A percentile compares a stretch with the other conserved stretches of the same genome.
Conservation (phyloP, 2,113 vertebrate species). For the Himantopus leucocephalus region DNA sequence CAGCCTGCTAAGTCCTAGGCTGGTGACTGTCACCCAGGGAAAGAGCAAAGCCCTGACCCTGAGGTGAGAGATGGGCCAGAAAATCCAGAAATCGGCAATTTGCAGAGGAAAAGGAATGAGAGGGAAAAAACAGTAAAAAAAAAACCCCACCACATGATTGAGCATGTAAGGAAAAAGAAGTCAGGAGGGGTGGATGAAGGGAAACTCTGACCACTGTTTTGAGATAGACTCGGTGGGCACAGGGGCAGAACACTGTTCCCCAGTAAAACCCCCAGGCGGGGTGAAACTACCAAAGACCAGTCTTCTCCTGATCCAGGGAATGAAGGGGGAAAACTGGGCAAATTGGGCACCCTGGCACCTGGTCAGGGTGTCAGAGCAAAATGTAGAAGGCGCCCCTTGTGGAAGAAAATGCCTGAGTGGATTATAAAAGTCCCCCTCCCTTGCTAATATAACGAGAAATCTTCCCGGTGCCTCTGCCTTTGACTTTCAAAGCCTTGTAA, state of each 20-base stretch:
- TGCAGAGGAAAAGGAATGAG: background rate
- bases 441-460: background rate
- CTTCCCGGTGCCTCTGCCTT: background rate
- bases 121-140: background rate
- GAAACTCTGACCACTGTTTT: background rate
- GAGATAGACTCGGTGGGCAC: fast-evolving
- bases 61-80: background rate
- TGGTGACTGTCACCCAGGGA: background rate
- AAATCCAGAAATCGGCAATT: background rate
- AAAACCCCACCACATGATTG: background rate
- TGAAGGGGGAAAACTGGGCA: background rate
- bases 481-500: background rate
- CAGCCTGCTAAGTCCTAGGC: background rate
- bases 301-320: background rate
- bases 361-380: background rate
- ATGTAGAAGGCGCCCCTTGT: fast-evolving
- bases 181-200: background rate
- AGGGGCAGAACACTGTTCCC: background rate
- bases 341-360: background rate
- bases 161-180: background rate
- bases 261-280: background rate
- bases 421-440: background rate
- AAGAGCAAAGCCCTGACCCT: background rate
- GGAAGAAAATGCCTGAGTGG: background rate
- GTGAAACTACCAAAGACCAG: background rate